These are phyloP conservation scores for Nomada hirtipes DNA, from an alignment of 2,888 invertebrate genomes.

Conservation along the genomic window DNA sequence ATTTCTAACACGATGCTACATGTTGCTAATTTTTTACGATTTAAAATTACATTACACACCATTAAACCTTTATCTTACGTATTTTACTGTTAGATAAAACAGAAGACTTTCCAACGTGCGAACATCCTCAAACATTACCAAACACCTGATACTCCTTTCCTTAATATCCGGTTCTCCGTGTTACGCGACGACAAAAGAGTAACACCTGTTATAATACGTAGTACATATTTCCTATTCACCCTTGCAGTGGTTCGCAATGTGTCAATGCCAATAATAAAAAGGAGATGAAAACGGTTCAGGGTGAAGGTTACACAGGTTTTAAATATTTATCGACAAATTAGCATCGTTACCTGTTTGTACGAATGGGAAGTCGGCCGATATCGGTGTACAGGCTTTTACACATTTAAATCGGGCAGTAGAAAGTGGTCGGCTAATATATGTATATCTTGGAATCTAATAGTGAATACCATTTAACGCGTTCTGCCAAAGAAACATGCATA, in stretches of 20 bases:
- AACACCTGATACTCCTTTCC: neutral
- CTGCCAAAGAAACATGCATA: slow-evolving; percentile 45
- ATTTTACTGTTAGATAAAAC: no score
- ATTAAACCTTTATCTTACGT: no score
- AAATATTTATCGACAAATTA: neutral
- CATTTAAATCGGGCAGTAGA: neutral
- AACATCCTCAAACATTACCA: slow-evolving; percentile 5
- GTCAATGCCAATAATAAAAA: neutral
- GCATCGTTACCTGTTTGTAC: no score
- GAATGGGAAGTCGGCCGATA: neutral
- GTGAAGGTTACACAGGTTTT: neutral
- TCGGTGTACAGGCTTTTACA: neutral
- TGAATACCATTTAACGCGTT: slow-evolving; percentile 28
- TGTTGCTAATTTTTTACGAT: no score
- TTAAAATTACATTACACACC: no score
- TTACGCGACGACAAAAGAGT: neutral
- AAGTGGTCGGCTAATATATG: slow-evolving; percentile 18
- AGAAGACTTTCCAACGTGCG: slow-evolving; percentile 6
- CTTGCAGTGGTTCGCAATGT: neutral
- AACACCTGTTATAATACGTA: no score
- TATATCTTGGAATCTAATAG: slow-evolving; percentile 15
- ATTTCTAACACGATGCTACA: no score
- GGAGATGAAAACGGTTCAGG: neutral
- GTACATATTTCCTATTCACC: neutral
- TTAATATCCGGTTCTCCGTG: slow-evolving; percentile 8